Evolutionary conservation across 2,888 invertebrate species (phyloP), one percentile per base, ranked within the genome.

Genomic region (Latrodectus elegans): DNA sequence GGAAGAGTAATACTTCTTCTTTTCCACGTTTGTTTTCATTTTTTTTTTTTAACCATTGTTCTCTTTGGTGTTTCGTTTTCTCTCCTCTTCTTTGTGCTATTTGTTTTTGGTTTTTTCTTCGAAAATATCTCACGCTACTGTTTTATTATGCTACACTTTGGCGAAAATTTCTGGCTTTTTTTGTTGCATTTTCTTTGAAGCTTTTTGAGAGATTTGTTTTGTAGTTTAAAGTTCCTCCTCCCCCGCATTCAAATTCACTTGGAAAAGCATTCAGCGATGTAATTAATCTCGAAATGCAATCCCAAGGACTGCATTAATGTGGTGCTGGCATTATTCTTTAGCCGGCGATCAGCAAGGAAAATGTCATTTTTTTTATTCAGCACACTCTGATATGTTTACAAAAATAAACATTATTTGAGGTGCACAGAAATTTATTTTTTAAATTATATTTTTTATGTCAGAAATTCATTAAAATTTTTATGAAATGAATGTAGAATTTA

Each of bases 141-240:
- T 81, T 81, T 81, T 81, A 81, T 74, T 81, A 81, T 81, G 65
- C 72, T 70, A 64, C 72, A 52, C 52, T 53, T 52, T 72, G 49
- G 49, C 49, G 51, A 65, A 64, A 71, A 52, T 64, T 80, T 49
- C 51, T 55, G 22, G 17, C 17, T 70, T 70, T 38, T 79, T 71
- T 79, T 72, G 22, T 17, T 11, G 12, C n/a, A 15, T 70, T 49
- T 70, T 67, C n/a, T 76, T 76, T 17, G 49, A 17, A 22, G 53
- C 70, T 78, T 70, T 78, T 49, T 78, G n/a, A 11, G 51, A 60
- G 72, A 80, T 38, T 38, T 38, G 80, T 72, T 80, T 80, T 80
- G 71, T 80, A 38, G 71, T 72, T 64, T 26, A 10, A 17, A 67
- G 22, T 10, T 52, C 77, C 67, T 77, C 60, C 60, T 60, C 6